phyloP scores from a whole-genome alignment of 2,888 invertebrate species.

The Dioctria linearis region DNA sequence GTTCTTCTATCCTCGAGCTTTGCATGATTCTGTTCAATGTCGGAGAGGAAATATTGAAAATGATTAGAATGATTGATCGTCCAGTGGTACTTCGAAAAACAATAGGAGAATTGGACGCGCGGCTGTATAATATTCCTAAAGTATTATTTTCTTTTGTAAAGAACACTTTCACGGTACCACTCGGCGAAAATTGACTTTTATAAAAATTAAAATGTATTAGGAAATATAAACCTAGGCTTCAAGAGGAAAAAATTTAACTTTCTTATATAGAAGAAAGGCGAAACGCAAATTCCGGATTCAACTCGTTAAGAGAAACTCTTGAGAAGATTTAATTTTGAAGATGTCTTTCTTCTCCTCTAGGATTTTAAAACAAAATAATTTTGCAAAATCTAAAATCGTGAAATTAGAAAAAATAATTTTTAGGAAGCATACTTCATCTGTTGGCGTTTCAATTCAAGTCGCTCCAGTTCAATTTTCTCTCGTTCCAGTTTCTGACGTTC shows the following conservation, averaged over 20 bases:
- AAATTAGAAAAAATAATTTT: constrained; percentile 58
- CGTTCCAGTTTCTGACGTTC: constrained; percentile 86
- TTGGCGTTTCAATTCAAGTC: constrained; percentile 86
- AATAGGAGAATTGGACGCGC: neutral
- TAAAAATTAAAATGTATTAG: neutral
- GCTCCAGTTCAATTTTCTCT: constrained; percentile 83
- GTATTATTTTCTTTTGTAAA: neutral
- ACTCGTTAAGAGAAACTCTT: constrained; percentile 32
- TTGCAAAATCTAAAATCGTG: constrained; percentile 42
- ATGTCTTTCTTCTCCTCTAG: neutral
- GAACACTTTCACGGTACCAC: neutral
- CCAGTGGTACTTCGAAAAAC: neutral
- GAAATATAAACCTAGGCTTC: neutral
- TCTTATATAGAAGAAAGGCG: neutral
- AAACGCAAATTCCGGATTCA: constrained; percentile 17
- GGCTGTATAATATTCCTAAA: neutral
- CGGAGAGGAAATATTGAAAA: constrained; percentile 28
- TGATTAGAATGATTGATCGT: neutral
- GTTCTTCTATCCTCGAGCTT: constrained; percentile 68
- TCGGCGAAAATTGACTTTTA: neutral
- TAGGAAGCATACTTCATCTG: constrained; percentile 76
- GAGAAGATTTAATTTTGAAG: constrained; percentile 11
- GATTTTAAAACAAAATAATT: constrained; percentile 32
- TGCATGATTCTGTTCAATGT: constrained; percentile 65
- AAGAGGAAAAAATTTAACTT: neutral